A percentile compares a stretch with the other conserved stretches of the same genome.
Evolutionary conservation across 2,888 invertebrate genomes (phyloP).

Genomic region (Ophion obscuratus): DNA sequence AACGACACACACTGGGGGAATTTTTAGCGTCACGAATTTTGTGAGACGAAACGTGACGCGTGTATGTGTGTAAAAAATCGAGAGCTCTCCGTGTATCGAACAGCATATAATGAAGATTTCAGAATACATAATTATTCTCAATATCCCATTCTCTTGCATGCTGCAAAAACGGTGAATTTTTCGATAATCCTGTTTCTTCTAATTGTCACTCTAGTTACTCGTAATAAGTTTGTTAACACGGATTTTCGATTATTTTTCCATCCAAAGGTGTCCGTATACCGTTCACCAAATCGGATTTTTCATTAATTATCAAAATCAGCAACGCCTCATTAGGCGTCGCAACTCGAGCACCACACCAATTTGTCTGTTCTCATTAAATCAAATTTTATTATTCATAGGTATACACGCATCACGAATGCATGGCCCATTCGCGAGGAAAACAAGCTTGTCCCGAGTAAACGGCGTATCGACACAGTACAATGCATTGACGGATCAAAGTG

Average conservation of each 20-base stretch:
- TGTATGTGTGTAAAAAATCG: no score
- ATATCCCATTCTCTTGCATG: no score
- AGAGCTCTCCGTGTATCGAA: no score
- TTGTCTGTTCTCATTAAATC: slow-evolving; percentile 14
- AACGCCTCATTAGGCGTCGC: slow-evolving; percentile 6
- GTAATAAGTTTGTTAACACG: background rate
- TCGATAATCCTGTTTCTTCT: background rate
- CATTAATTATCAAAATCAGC: background rate
- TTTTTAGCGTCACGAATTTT: no score
- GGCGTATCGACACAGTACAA: slow-evolving; percentile 24
- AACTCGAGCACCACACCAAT: background rate
- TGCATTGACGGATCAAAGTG: slow-evolving; percentile 30
- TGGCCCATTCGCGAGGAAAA: slow-evolving; percentile 1
- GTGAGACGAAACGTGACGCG: no score
- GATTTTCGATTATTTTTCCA: background rate
- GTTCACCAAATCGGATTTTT: background rate
- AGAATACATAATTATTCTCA: no score
- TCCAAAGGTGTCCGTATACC: background rate
- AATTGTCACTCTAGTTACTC: background rate
- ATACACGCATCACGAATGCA: background rate
- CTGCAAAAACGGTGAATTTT: background rate
- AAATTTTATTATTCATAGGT: background rate
- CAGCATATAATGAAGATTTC: no score
- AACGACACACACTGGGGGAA: no score
- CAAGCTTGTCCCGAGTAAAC: background rate